Evolutionary conservation across 2,113 vertebrate genomes (phyloP).

Genomic region (Lucifuga dentata): DNA sequence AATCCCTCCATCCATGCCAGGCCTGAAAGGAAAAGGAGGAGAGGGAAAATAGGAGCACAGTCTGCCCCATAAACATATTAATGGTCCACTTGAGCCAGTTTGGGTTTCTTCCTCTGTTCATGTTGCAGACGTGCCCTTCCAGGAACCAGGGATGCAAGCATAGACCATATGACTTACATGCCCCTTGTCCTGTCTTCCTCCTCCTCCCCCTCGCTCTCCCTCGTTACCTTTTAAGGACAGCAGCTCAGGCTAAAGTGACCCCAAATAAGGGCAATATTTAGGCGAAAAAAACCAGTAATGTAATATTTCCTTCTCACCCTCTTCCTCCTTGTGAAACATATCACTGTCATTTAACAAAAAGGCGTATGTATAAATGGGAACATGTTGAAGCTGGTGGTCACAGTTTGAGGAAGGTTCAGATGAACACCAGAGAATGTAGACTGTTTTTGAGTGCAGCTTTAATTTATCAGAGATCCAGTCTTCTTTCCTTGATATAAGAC

Average conservation of each 20-base stretch:
- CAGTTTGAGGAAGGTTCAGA: conserved; percentile 33
- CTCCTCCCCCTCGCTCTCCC: conserved; percentile 40
- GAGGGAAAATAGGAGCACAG: conserved; percentile 35
- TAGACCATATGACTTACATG: conserved; percentile 58
- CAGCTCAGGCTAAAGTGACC: conserved; percentile 44
- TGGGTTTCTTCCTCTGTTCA: conserved; percentile 27
- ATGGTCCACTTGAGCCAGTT: conserved; percentile 48
- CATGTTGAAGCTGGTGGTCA: conserved; percentile 24
- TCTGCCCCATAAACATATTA: conserved; percentile 35
- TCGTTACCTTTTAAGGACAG: conserved; percentile 79
- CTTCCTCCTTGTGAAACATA: conserved; percentile 49
- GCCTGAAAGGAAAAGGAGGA: conserved; percentile 34
- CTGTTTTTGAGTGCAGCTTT: neutral
- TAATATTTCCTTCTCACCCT: conserved; percentile 68
- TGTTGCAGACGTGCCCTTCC: neutral
- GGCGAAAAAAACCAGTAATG: conserved; percentile 53
- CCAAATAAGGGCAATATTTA: conserved; percentile 77
- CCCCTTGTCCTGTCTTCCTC: conserved; percentile 30
- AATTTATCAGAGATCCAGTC: no score
- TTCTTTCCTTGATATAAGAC: no score
- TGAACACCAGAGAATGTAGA: conserved; percentile 14
- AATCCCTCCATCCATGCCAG: conserved; percentile 36
- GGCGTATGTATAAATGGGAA: conserved; percentile 52
- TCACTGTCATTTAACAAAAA: conserved; percentile 47
- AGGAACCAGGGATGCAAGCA: conserved; percentile 44